These are phyloP conservation scores for Sebastiscus tertius DNA, from an alignment of 2,797 vertebrate species.

Conservation along the genomic window DNA sequence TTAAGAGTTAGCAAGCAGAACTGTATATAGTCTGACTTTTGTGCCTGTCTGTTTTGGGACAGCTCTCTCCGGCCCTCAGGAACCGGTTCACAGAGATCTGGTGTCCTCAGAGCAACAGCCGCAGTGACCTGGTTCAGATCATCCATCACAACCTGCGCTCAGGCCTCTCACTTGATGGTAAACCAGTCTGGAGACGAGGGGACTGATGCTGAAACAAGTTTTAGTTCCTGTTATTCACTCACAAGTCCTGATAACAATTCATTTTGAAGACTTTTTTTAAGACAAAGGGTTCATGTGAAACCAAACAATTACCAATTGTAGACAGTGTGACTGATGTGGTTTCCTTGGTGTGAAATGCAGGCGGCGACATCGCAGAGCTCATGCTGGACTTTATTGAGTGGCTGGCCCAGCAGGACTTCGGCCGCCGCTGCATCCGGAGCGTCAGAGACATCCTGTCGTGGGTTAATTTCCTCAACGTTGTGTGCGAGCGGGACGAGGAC, in stretches of 20 bases:
- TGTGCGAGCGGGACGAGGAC: slow-evolving; percentile 78
- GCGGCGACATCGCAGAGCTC: slow-evolving; percentile 87
- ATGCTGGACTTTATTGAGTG: slow-evolving; percentile 97
- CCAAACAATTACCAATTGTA: neutral
- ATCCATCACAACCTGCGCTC: slow-evolving; percentile 90
- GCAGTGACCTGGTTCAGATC: slow-evolving; percentile 90
- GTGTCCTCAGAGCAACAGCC: slow-evolving; percentile 92
- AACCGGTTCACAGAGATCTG: slow-evolving; percentile 99
- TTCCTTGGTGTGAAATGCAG: slow-evolving; percentile 65
- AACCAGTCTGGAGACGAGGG: neutral
- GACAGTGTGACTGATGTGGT: neutral
- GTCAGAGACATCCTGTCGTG: slow-evolving; percentile 94
- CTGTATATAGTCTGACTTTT: neutral
- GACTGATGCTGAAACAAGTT: neutral
- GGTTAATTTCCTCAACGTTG: slow-evolving; percentile 93
- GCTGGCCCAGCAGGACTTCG: slow-evolving; percentile 93
- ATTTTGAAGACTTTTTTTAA: too few relatives aligned
- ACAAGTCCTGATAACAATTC: neutral
- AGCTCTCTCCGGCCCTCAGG: slow-evolving; percentile 96
- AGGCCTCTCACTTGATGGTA: slow-evolving; percentile 83
- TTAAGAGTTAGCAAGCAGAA: neutral
- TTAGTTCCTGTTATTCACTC: neutral
- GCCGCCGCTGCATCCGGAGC: slow-evolving; percentile 90
- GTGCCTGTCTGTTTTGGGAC: slow-evolving; percentile 7
- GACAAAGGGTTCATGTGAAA: too few relatives aligned